Evolutionary conservation across 2,888 invertebrate genomes (phyloP).

Genomic region (Octodonta nipae): DNA sequence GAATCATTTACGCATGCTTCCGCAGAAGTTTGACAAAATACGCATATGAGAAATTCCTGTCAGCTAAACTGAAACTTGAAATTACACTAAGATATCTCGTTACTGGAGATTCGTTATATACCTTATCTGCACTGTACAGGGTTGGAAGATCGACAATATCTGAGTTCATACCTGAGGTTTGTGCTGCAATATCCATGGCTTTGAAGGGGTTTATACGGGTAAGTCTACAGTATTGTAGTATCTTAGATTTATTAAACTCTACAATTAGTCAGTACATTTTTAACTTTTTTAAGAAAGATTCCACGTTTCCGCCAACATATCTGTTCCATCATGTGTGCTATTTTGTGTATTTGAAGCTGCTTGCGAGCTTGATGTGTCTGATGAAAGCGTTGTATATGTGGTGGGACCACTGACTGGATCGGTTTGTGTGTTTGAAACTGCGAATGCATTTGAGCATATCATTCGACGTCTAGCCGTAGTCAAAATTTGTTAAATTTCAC

Average conservation of each 20-base stretch:
- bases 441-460: background rate
- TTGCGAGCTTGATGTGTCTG: constrained; percentile 3
- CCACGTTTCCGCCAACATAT: constrained; percentile 4
- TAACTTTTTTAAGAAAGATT: constrained; percentile 1
- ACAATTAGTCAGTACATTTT: too few relatives aligned
- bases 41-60: background rate
- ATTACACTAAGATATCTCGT: constrained; percentile 4
- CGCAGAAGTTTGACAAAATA: constrained; percentile 7
- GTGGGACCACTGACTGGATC: background rate
- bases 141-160: constrained; percentile 4
- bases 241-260: constrained; percentile 2
- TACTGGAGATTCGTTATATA: constrained; percentile 4
- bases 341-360: constrained; percentile 4
- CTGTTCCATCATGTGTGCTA: constrained; percentile 2
- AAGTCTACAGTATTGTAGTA: constrained; percentile 2
- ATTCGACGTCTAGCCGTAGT: constrained; percentile 1
- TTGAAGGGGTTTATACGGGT: constrained; percentile 5
- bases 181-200: constrained; percentile 5
- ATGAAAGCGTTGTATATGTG: constrained; percentile 4
- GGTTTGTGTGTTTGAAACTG: background rate
- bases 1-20: constrained; percentile 5
- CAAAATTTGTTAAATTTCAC: constrained; percentile 3
- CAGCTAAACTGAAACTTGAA: constrained; percentile 1
- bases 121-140: constrained; percentile 2
- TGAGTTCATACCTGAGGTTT: constrained; percentile 5